These are phyloP conservation scores for Seira sanloemensis DNA, from an alignment of 2,888 invertebrate species.

Conservation along the genomic window DNA sequence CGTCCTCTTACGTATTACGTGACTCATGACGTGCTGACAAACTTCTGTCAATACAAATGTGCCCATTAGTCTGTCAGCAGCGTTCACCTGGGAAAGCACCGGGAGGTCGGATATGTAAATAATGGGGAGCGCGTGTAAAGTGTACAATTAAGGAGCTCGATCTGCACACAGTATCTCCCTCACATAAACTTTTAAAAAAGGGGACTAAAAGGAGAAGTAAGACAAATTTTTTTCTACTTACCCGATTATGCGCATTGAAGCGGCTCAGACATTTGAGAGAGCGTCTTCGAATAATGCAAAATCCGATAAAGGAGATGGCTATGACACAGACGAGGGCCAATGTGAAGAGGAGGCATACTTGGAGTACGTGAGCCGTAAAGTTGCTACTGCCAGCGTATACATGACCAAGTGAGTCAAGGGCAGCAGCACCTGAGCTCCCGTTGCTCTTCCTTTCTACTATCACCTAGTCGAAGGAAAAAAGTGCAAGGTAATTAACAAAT, in stretches of 20 bases:
- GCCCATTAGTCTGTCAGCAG: constrained; percentile 36
- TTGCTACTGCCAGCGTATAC: background rate
- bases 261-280: constrained; percentile 40
- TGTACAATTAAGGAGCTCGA: too few relatives aligned
- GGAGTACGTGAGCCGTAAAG: constrained; percentile 23
- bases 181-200: too few relatives aligned
- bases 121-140: too few relatives aligned
- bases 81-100: constrained; percentile 46
- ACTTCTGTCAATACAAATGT: too few relatives aligned
- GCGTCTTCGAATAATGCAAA: constrained; percentile 47
- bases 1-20: too few relatives aligned
- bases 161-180: too few relatives aligned
- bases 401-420: constrained; percentile 18
- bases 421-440: background rate
- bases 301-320: constrained; percentile 27
- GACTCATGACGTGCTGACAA: too few relatives aligned
- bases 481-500: too few relatives aligned
- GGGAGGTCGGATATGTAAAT: too few relatives aligned
- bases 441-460: constrained; percentile 41
- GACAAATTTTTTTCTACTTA: too few relatives aligned
- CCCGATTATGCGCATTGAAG: constrained; percentile 33
- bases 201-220: too few relatives aligned
- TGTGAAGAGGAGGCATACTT: constrained; percentile 33
- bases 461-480: constrained; percentile 34
- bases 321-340: constrained; percentile 37